phyloP scores from a whole-genome alignment of 1,140 invertebrate species.

The Daktulosphaira vitifoliae region DNA sequence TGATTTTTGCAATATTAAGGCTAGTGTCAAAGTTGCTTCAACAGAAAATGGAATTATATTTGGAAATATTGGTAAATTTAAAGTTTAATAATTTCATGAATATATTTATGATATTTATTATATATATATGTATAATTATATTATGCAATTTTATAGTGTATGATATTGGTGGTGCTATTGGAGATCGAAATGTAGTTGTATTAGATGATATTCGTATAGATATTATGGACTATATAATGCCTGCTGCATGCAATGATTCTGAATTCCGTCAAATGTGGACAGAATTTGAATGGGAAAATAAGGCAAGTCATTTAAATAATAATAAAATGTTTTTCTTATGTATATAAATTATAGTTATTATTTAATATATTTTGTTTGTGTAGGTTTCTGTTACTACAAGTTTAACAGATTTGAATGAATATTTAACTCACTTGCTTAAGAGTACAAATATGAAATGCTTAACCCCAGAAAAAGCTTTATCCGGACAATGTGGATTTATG shows the following conservation, averaged over 20 bases:
- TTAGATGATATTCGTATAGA: slow-evolving; percentile 99
- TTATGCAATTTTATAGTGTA: slow-evolving; percentile 59
- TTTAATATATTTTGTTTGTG: slow-evolving; percentile 8
- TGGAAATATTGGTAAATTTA: slow-evolving; percentile 74
- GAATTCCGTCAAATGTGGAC: slow-evolving; percentile 99
- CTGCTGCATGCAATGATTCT: slow-evolving; percentile 86
- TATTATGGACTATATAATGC: slow-evolving; percentile 99
- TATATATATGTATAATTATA: not conserved
- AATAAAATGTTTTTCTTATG: not conserved
- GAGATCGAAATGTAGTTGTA: slow-evolving; percentile 93
- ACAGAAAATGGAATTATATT: slow-evolving; percentile 99
- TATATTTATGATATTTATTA: not conserved
- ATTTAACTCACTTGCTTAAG: slow-evolving; percentile 83
- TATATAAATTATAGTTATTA: not conserved
- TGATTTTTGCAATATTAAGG: slow-evolving; percentile 97
- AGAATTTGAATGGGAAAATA: slow-evolving; percentile 99
- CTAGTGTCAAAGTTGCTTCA: slow-evolving; percentile 88
- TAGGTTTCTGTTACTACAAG: slow-evolving; percentile 90
- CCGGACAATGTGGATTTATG: slow-evolving; percentile 97
- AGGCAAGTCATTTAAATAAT: slow-evolving; percentile 50
- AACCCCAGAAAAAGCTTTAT: slow-evolving; percentile 89
- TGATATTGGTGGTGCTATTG: slow-evolving; percentile 84
- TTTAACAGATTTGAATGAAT: slow-evolving; percentile 85
- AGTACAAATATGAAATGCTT: slow-evolving; percentile 99
- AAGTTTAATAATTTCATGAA: not conserved